These are phyloP conservation scores for Mustelus asterias DNA, from an alignment of 2,113 vertebrate genomes.

Conservation along the genomic window DNA sequence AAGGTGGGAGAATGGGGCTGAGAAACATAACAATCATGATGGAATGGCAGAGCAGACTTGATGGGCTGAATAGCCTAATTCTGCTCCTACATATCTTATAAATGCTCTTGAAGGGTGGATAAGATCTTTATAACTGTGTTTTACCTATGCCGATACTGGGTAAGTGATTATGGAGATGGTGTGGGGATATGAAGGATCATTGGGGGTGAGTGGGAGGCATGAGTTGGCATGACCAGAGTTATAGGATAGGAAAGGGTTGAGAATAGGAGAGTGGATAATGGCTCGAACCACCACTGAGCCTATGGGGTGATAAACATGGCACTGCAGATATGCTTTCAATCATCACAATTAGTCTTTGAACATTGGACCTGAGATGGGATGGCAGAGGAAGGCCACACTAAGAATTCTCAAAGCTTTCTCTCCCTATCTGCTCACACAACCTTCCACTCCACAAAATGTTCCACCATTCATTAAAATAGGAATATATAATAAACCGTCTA, in stretches of 20 bases:
- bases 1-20: no score
- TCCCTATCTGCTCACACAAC: neutral
- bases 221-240: neutral
- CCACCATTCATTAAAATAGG: neutral
- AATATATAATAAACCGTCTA: neutral
- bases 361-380: neutral
- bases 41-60: no score
- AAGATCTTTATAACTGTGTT: no score
- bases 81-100: no score
- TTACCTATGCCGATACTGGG: no score
- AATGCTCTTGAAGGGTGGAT: no score
- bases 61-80: no score
- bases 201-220: no score
- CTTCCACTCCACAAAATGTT: neutral
- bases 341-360: neutral
- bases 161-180: no score
- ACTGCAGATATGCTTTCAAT: neutral
- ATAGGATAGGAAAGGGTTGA: neutral
- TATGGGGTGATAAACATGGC: neutral
- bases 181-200: no score
- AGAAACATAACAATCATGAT: no score
- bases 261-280: neutral
- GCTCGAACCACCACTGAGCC: neutral
- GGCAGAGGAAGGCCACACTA: neutral
- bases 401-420: neutral